Evolutionary conservation across 2,888 invertebrate genomes (phyloP), one percentile per base, ranked within the genome.

Genomic region (Neria commutata): DNA sequence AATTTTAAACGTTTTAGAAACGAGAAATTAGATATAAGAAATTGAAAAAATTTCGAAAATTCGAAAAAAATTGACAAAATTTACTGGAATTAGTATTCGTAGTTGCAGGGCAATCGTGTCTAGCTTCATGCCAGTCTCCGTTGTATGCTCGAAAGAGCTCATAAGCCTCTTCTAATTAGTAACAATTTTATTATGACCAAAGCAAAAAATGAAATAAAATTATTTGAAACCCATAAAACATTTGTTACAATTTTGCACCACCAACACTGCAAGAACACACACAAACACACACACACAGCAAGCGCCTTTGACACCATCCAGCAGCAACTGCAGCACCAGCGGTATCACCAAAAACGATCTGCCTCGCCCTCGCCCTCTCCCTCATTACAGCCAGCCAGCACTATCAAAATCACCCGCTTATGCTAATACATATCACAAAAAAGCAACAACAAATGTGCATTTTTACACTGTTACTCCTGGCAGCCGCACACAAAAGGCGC

Each of bases 401-500:
- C 49, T 49, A 26, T 45, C 33, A n/a, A 66, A 73, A 74, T 72
- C 68, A 74, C 69, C 67, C 56, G 64, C 61, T 68, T 67, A 69
- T 61, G 66, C 72, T 70, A 71, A 74, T 74, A 74, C 68, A 62
- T 60, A 62, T 29, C 17, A 42, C 40, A 29, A n/a, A n/a, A n/a
- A n/a, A n/a, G n/a, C n/a, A n/a, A n/a, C n/a, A n/a, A n/a, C n/a
- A n/a, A n/a, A 33, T 33, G 34, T 16, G 54, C 54, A 16, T 23
- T 34, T 53, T 45, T 53, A 6, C 25, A 10, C 29, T 37, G 45
- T 19, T 29, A 11, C 45, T 29, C 26, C 34, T 53, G 10, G 45
- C 45, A 2, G 26, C 40, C 21, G 34, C 34, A 16, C 5, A 42
- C 3, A 19, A 42, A 42, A 21, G 5, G 21, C n/a, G n/a, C 37